Evolutionary conservation across 2,797 vertebrate genomes (phyloP).

Genomic region (Potorous gilbertii): DNA sequence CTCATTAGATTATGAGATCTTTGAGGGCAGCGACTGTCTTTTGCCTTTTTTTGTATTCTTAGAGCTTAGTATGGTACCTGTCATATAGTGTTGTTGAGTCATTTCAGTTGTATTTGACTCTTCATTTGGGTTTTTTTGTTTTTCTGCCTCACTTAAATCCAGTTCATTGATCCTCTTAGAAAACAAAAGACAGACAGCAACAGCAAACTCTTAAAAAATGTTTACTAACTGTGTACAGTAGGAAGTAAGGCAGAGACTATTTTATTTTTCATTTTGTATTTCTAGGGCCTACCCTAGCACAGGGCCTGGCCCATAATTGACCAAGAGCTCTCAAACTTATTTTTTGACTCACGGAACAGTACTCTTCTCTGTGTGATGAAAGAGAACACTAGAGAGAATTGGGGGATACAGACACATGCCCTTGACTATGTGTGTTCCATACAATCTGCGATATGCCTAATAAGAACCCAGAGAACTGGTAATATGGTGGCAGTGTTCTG

Average conservation of each 20-base stretch:
- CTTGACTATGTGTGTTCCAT: not conserved
- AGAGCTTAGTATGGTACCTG: not conserved
- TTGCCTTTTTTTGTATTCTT: not conserved
- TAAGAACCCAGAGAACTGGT: not conserved
- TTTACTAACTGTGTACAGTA: not conserved
- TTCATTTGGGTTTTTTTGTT: not conserved
- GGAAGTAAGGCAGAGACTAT: not conserved
- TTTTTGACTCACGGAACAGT: not conserved
- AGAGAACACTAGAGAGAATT: not conserved
- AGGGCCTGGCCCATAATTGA: not conserved
- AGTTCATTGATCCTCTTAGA: too few relatives aligned
- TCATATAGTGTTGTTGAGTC: not conserved
- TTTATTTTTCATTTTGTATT: not conserved
- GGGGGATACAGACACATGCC: not conserved
- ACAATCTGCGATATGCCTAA: not conserved
- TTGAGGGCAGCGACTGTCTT: not conserved
- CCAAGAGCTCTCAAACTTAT: not conserved
- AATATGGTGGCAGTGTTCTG: not conserved
- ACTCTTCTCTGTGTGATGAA: not conserved
- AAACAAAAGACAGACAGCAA: too few relatives aligned
- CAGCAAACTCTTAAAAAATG: not conserved
- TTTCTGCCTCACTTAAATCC: too few relatives aligned
- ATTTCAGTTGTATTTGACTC: not conserved
- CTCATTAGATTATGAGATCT: not conserved
- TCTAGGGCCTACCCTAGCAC: not conserved